Base-by-base conservation (phyloP, 2,113 vertebrate genomes). In the Gobius niger region DNA sequence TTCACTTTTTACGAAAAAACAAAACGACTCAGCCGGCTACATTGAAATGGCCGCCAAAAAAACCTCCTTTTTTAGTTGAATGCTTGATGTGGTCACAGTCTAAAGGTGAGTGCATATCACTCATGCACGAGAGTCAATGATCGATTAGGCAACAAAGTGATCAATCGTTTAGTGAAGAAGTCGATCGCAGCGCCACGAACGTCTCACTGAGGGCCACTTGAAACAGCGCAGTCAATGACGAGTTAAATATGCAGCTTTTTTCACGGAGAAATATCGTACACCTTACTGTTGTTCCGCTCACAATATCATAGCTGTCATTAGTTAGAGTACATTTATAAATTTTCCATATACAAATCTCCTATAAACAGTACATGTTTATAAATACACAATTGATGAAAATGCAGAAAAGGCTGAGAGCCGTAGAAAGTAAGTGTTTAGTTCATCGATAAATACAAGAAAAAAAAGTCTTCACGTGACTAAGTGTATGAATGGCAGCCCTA, bases 241-340 rank as follows among this genome's bases (percentile, higher is more conserved):
- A 73, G 71, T 79, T 83, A 76, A 88, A 87, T 81, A 83, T 16
- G 84, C 84, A 69, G 85, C 78, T 77, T 69, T 75, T 62, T 63
- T 42, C 59, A 60, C 68, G 82, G 77, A 82, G 70, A 78, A 78
- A 75, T 61, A 24, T 77, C 76, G 53, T 65, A 75, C 84, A 71
- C 78, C 82, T 61, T 46, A 77, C 77, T 71, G 74, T 83, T 74
- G 63, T 72, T 63, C 61, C 73, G 72, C 84, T 86, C 87, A 89
- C 85, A 87, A 88, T 84, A 86, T 86, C 82, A 78, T 88, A 87
- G 87, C 87, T 88, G 83, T 88, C 88, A 89, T 84, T 78, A 82
- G 82, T 86, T 87, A 73, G 85, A 90, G 86, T 91, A 91, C 86
- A 87, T 86, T 81, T 86, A 82, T 84, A 87, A 85, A 85, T 67